Conservation (phyloP, 2,888 invertebrate species). For the Aporophyla lueneburgensis region DNA sequence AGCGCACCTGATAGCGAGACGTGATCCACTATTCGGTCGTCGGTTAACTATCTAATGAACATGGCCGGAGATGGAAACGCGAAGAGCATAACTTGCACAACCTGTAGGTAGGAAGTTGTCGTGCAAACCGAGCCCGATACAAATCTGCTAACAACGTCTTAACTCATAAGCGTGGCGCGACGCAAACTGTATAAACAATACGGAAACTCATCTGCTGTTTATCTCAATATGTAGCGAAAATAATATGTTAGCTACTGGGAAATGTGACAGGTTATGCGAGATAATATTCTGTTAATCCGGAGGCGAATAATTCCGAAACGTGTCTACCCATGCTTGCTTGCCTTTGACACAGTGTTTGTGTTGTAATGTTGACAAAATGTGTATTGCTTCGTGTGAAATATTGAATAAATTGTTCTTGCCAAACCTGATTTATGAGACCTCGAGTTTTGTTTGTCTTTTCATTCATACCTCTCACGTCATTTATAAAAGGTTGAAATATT, state of each 20-base stretch:
- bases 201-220: constrained; percentile 58
- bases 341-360: constrained; percentile 55
- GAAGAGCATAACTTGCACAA: constrained; percentile 73
- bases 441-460: constrained; percentile 17
- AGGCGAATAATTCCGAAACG: constrained; percentile 48
- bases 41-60: constrained; percentile 84
- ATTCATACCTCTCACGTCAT: not conserved
- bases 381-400: constrained; percentile 39
- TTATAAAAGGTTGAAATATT: not conserved
- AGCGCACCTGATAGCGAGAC: constrained; percentile 87
- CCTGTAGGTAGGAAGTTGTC: constrained; percentile 71
- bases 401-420: constrained; percentile 43
- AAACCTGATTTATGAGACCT: constrained; percentile 38
- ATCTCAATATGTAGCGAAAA: constrained; percentile 42
- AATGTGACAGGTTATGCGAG: constrained; percentile 48
- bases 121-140: constrained; percentile 72
- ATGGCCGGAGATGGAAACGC: constrained; percentile 79
- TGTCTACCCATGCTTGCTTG: constrained; percentile 45
- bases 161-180: constrained; percentile 71
- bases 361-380: constrained; percentile 52
- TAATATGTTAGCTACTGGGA: constrained; percentile 47
- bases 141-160: constrained; percentile 79
- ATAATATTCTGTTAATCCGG: constrained; percentile 49
- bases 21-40: constrained; percentile 83
- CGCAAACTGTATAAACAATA: constrained; percentile 70